Evolutionary conservation across 2,113 vertebrate species (phyloP).

Genomic region (Canis aureus): DNA sequence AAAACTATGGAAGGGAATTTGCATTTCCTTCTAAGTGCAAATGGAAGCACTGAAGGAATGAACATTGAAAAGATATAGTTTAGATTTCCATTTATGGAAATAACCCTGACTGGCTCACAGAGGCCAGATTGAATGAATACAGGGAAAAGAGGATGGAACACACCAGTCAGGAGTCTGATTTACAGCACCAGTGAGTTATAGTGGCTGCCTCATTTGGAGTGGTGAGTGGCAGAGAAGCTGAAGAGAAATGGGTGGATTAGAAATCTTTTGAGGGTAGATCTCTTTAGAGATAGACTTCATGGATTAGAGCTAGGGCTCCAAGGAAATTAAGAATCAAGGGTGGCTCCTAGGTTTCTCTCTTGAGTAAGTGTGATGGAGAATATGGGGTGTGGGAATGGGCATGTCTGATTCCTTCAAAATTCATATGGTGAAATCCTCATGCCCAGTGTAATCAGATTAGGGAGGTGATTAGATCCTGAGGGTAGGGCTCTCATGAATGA

Average conservation of each 20-base stretch:
- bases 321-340: not conserved
- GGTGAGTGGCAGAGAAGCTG: not conserved
- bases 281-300: not conserved
- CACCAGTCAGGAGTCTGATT: not conserved
- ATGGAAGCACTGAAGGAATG: not conserved
- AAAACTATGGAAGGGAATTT: not conserved
- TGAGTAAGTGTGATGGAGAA: constrained; percentile 37
- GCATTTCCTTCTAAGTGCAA: not conserved
- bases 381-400: not conserved
- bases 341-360: constrained; percentile 34
- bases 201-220: not conserved
- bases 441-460: not conserved
- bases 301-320: not conserved
- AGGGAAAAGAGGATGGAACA: not conserved
- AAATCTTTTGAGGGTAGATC: not conserved
- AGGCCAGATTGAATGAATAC: not conserved
- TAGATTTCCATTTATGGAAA: not conserved
- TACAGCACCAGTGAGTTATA: not conserved
- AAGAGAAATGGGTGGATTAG: not conserved
- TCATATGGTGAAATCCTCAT: not conserved
- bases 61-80: not conserved
- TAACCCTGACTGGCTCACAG: not conserved
- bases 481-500: not conserved
- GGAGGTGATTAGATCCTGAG: not conserved
- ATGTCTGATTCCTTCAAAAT: not conserved